These are phyloP conservation scores for Hippopotamus amphibius DNA, from an alignment of 2,113 vertebrate species.

Conservation along the genomic window DNA sequence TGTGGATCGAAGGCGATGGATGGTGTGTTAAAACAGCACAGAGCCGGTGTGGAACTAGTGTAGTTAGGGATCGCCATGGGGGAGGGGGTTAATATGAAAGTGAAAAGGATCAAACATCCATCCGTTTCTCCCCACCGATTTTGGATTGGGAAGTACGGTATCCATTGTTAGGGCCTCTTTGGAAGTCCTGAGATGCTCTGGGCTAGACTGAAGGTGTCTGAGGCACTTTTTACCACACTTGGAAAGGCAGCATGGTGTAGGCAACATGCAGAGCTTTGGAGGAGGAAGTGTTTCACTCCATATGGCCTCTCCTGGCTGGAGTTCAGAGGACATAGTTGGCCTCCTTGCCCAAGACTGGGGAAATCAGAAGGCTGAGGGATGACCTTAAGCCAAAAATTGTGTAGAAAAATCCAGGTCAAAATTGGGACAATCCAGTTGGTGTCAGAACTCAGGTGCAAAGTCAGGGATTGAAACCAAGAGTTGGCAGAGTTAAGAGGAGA, in stretches of 20 bases:
- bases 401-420: not conserved
- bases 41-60: not conserved
- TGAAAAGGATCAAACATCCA: not conserved
- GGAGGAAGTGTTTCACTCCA: not conserved
- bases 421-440: not conserved
- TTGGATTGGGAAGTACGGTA: not conserved
- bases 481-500: not conserved
- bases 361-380: not conserved
- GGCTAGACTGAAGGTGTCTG: not conserved
- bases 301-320: too few relatives aligned
- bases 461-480: not conserved
- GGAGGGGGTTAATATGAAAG: accelerated
- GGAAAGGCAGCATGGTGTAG: not conserved
- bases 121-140: not conserved
- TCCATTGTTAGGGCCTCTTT: not conserved
- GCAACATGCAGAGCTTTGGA: accelerated
- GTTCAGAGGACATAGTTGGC: not conserved
- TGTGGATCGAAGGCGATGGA: not conserved
- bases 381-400: not conserved
- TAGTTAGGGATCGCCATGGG: too few relatives aligned
- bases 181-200: not conserved
- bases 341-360: not conserved
- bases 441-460: not conserved
- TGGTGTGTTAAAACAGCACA: not conserved
- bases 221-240: not conserved